phyloP scores from a whole-genome alignment of 2,888 invertebrate species.

The Apamea epomidion region DNA sequence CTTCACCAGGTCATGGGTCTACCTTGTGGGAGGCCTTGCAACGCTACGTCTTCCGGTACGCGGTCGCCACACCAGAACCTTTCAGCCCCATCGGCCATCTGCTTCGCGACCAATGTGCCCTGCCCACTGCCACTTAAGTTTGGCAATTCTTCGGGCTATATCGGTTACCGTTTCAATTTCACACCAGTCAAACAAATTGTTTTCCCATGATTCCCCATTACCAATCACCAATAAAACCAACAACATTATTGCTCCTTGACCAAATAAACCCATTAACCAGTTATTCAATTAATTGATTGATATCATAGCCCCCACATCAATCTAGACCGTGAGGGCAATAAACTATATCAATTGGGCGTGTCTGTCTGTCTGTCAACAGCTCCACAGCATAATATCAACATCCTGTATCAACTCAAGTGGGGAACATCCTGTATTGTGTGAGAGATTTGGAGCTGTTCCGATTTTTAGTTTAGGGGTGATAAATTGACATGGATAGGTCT shows the following conservation, averaged over 20 bases:
- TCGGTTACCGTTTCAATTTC: background rate
- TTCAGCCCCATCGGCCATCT: too few relatives aligned
- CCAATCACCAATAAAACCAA: slow-evolving; percentile 4
- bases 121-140: background rate
- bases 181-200: background rate
- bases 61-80: too few relatives aligned
- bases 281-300: slow-evolving; percentile 52
- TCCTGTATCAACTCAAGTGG: slow-evolving; percentile 70
- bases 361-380: slow-evolving; percentile 71
- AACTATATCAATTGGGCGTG: slow-evolving; percentile 51
- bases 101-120: background rate
- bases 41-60: too few relatives aligned
- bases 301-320: slow-evolving; percentile 39
- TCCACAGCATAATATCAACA: slow-evolving; percentile 72
- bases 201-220: slow-evolving; percentile 9
- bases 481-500: background rate
- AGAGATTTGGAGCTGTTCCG: slow-evolving; percentile 45
- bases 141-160: background rate
- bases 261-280: slow-evolving; percentile 35
- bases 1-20: too few relatives aligned
- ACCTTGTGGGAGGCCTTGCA: too few relatives aligned
- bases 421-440: slow-evolving; percentile 51
- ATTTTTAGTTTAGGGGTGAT: slow-evolving; percentile 38
- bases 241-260: background rate
- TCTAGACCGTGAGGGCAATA: slow-evolving; percentile 55